These are phyloP conservation scores for Dysdera silvatica DNA, from an alignment of 1,140 invertebrate genomes.

Conservation along the genomic window DNA sequence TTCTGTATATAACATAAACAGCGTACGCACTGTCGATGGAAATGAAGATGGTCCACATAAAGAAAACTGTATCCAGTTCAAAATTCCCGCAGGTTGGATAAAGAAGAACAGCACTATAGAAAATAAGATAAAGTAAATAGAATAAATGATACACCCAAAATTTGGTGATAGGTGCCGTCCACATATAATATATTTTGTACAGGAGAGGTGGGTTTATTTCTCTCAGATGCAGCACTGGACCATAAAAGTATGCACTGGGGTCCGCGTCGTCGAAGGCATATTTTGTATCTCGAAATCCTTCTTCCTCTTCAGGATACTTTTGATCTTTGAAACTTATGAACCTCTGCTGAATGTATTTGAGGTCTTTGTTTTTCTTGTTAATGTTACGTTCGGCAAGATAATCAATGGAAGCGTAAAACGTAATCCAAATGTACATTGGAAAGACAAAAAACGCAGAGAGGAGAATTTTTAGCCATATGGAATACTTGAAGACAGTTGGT, in stretches of 20 bases:
- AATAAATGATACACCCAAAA: slow-evolving; percentile 38
- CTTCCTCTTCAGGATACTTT: not conserved
- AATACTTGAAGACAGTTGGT: slow-evolving; percentile 38
- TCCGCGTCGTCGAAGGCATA: not conserved
- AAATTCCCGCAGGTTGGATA: slow-evolving; percentile 45
- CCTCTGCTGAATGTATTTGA: not conserved
- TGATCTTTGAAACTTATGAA: not conserved
- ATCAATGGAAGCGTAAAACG: slow-evolving; percentile 30
- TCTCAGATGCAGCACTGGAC: too few species aligned
- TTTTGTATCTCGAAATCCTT: not conserved
- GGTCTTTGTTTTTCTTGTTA: not conserved
- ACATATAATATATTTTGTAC: slow-evolving; percentile 31
- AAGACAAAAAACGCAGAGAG: slow-evolving; percentile 42
- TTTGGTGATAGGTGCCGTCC: slow-evolving; percentile 35
- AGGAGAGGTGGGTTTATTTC: too few species aligned
- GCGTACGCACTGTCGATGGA: slow-evolving; percentile 15
- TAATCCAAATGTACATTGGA: slow-evolving; percentile 45
- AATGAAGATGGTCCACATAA: slow-evolving; percentile 37
- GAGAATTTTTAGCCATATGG: slow-evolving; percentile 44
- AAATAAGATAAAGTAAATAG: slow-evolving; percentile 41
- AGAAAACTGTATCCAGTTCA: slow-evolving; percentile 39
- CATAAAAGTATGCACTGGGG: too few species aligned
- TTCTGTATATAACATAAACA: not conserved
- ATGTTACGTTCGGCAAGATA: not conserved
- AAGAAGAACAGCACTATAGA: slow-evolving; percentile 42